Percentiles rank a stretch among this genome's conserved stretches.
Evolutionary conservation across 2,797 vertebrate genomes (phyloP).

Genomic region (Antennarius maculatus): DNA sequence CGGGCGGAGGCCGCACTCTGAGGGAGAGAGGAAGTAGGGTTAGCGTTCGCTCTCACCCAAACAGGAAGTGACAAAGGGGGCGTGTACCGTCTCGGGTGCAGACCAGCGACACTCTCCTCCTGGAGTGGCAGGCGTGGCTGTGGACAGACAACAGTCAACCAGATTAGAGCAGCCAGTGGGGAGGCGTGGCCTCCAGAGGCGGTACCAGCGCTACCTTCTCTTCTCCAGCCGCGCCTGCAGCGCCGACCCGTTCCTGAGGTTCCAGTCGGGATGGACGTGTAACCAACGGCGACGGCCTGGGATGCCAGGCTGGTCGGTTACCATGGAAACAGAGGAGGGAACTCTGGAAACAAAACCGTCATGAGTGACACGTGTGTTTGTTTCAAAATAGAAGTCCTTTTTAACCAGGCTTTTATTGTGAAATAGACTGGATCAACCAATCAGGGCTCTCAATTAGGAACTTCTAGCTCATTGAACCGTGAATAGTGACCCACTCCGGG

Average conservation of each 20-base stretch:
- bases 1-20: conserved; percentile 90
- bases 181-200: no score
- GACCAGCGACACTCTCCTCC: conserved; percentile 85
- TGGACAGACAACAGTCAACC: not conserved
- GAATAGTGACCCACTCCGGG: no score
- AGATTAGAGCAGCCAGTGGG: not conserved
- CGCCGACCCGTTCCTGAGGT: conserved; percentile 79
- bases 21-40: no score
- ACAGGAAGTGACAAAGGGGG: not conserved
- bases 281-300: conserved; percentile 84
- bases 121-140: conserved; percentile 88
- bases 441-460: not conserved
- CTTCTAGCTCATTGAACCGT: no score
- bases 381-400: no score
- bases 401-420: no score
- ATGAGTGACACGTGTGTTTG: no score
- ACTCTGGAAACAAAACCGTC: conserved; percentile 50
- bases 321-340: conserved; percentile 76
- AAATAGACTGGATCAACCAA: not conserved
- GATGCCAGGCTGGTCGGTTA: conserved; percentile 68
- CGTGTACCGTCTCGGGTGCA: conserved; percentile 88
- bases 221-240: conserved; percentile 87
- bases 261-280: conserved; percentile 85
- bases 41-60: no score
- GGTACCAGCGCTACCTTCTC: conserved; percentile 77